These are phyloP conservation scores for Cryptops parisi DNA, from an alignment of 2,888 invertebrate genomes.

Conservation along the genomic window DNA sequence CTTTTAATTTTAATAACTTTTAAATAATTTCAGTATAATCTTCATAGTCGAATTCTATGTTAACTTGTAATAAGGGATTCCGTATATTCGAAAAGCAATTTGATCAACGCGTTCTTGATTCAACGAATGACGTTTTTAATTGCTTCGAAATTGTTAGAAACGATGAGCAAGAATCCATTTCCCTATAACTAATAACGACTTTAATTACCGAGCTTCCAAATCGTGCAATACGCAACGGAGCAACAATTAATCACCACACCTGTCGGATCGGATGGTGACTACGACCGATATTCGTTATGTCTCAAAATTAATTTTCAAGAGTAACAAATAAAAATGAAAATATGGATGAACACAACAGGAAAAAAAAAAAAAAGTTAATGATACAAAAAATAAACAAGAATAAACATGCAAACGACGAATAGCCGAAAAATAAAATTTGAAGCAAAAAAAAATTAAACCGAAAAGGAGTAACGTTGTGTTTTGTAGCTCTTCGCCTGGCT, in stretches of 20 bases:
- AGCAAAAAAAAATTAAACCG: too few species aligned
- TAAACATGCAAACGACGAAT: neutral
- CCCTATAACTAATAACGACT: constrained; percentile 11
- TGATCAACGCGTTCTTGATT: too few species aligned
- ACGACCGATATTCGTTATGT: constrained; percentile 9
- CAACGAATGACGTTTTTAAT: too few species aligned
- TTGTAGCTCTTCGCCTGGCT: too few species aligned
- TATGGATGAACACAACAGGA: constrained; percentile 5
- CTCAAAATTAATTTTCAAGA: constrained; percentile 13
- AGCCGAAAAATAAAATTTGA: constrained; percentile 9
- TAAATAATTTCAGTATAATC: too few species aligned
- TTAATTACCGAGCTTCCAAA: constrained; percentile 7
- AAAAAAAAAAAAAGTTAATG: neutral
- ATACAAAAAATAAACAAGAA: neutral
- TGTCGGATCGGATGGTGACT: constrained; percentile 9
- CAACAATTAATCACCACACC: constrained; percentile 13
- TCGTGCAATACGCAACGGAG: constrained; percentile 11
- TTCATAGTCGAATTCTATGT: too few species aligned
- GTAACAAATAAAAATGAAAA: too few species aligned
- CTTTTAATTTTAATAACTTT: too few species aligned
- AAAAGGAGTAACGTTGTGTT: too few species aligned
- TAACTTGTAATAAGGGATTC: too few species aligned
- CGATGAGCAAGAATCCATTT: constrained; percentile 10
- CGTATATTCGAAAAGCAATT: too few species aligned
- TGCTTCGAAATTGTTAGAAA: constrained; percentile 8